Evolutionary conservation across 2,888 invertebrate species (phyloP), one percentile per base, ranked within the genome.

Genomic region (Xylota segnis): DNA sequence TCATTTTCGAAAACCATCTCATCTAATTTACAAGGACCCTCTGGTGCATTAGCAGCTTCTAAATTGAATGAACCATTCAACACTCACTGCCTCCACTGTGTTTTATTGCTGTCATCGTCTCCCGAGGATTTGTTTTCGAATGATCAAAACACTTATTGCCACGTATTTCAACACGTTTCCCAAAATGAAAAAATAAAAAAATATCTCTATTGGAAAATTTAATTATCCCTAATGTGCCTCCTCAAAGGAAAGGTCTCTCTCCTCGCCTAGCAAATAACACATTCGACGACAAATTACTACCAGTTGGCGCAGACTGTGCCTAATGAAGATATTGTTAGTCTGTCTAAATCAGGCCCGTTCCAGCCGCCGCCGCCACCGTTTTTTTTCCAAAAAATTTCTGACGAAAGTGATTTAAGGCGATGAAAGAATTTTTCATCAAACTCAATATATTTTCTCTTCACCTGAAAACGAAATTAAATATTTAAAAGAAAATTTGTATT

Each of bases 401-500:
- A 78, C n/a, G 47, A 58, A 70, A 78, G 54, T 74, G 72, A 72
- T 66, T 72, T 78, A 61, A 32, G 52, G 23, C 61, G 40, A 18
- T 29, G 37, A 71, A 54, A 52, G 45, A 16, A 56, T 63, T 78
- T 66, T 47, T 12, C 52, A 52, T 50, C 65, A 72, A 14, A 45
- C 61, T 47, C 52, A 23, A 61, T 37, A 61, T 14, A 61, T 43
- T 75, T 7, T 47, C 54, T 34, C 54, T 29, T 27, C 70, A 70
- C 63, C 77, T 61, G 59, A 54, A 74, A 84, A 75, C 71, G 18
- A 79, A 84, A 84, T 84, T 71, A 84, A 84, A 84, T 81, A 81
- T 76, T 81, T 81, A 81, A 76, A 84, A 84, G 81, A 71, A 75
- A 84, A 84, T 81, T 76, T 84, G 65, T 75, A 83, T 83, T 83